Base-by-base conservation (phyloP, 2,797 vertebrate genomes). In the Ceryle rudis region DNA sequence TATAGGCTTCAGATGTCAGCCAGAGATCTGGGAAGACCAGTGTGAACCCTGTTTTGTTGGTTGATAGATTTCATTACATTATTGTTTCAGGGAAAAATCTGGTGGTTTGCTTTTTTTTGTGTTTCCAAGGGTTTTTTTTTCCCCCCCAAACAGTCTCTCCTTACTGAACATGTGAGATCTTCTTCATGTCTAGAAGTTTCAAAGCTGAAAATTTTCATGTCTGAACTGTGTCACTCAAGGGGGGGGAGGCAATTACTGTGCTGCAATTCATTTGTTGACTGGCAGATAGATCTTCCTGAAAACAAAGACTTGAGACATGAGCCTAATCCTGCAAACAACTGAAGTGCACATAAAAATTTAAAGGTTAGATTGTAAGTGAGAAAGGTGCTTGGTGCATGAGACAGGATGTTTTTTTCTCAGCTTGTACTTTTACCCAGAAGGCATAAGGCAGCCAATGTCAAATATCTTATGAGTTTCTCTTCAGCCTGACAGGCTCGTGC, bases 311-410 rank as follows among this genome's bases (percentile, higher is more conserved):
- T 65, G 57, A 86, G 89, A 67, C 39, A 7, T 0, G 13, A 81
- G 49, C 61, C 71, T 61, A 44, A 89, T 92, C 71, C 46, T 77
- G 78, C 78, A 80, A 78, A 90, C 86, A 90, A 31, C 39, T 86
- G 49, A 86, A 89, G 41, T 28, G 60, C 83, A 39, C 81, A 93
- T 92, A 80, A 90, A 83, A 94, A 94, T 67, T 66, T 82, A 92
- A 95, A 93, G 74, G 88, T 81, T 93, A 90, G 37, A n/a, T 55
- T 90, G 39, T 58, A 72, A 86, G 77, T 66, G 73, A 81, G 83
- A 89, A 82, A 35, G 31, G 62, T 84, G 66, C 58, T 90, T 81
- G 66, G n/a, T 92, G 60, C 51, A 22, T 49, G 44, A 84, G 74
- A 42, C 64, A 77, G 64, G 33, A 62, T 89, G 81, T 66, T 96